A percentile compares a stretch with the other conserved stretches of the same genome.
These are phyloP conservation scores for Podarcis cretensis DNA, from an alignment of 2,113 vertebrate genomes.

Conservation along the genomic window DNA sequence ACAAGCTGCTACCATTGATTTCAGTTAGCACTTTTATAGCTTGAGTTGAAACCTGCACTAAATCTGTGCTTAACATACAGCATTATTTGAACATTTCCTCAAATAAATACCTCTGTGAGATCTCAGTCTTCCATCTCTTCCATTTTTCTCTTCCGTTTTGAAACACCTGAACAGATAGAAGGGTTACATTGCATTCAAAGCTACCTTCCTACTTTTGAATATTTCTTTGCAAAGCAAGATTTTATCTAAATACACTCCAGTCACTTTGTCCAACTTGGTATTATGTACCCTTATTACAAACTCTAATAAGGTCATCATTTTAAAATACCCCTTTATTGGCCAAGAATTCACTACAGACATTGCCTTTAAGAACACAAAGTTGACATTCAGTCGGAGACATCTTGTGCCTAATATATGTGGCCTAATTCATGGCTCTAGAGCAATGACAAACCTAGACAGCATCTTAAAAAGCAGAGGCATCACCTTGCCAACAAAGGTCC, in stretches of 20 bases:
- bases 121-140: slow-evolving; percentile 65
- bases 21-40: background rate
- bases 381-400: background rate
- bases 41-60: background rate
- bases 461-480: too few relatives aligned
- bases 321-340: slow-evolving; percentile 8
- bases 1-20: background rate
- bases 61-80: background rate
- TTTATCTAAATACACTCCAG: slow-evolving; percentile 54
- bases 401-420: background rate
- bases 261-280: slow-evolving; percentile 57
- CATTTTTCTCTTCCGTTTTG: slow-evolving; percentile 53
- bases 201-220: slow-evolving; percentile 65
- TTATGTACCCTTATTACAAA: slow-evolving; percentile 56
- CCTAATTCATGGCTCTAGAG: background rate
- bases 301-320: slow-evolving; percentile 51
- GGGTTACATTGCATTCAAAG: slow-evolving; percentile 64
- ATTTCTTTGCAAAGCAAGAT: slow-evolving; percentile 67
- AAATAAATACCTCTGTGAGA: slow-evolving; percentile 23
- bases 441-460: too few relatives aligned
- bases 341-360: background rate
- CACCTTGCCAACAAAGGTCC: too few relatives aligned
- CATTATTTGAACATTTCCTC: background rate
- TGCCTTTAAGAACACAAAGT: background rate
- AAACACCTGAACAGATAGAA: slow-evolving; percentile 59